Conservation (phyloP, 2,888 invertebrate species). For the Steinernema scapterisci region DNA sequence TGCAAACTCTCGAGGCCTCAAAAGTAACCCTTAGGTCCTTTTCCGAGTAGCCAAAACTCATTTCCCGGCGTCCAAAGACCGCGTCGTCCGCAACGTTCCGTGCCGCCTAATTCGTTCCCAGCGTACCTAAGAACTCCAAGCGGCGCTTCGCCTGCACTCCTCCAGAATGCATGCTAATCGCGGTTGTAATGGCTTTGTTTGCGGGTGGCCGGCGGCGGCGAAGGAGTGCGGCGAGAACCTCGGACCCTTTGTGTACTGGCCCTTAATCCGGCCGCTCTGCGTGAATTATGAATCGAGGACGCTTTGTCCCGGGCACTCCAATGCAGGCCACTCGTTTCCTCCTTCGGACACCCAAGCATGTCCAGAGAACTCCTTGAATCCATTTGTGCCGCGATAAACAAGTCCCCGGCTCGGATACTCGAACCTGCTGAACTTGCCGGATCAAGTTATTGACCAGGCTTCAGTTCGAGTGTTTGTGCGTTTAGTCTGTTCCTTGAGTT, state of each 20-base stretch:
- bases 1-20: not conserved
- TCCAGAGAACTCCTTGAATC: not conserved
- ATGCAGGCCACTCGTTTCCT: not conserved
- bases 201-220: not conserved
- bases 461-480: too few relatives aligned
- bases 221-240: too few relatives aligned
- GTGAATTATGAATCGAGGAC: conserved; percentile 29
- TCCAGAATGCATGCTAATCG: conserved; percentile 31
- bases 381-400: too few relatives aligned
- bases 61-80: too few relatives aligned
- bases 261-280: conserved; percentile 5
- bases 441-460: too few relatives aligned
- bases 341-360: not conserved
- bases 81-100: too few relatives aligned
- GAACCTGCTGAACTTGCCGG: too few relatives aligned
- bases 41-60: too few relatives aligned
- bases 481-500: too few relatives aligned
- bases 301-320: not conserved
- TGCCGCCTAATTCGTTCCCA: not conserved
- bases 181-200: conserved; percentile 25
- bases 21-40: not conserved
- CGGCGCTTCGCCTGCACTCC: not conserved
- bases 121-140: not conserved
- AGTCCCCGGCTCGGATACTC: too few relatives aligned
- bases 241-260: conserved; percentile 4